These are phyloP conservation scores for Listronotus bonariensis DNA, from an alignment of 1,140 invertebrate genomes.

Conservation along the genomic window DNA sequence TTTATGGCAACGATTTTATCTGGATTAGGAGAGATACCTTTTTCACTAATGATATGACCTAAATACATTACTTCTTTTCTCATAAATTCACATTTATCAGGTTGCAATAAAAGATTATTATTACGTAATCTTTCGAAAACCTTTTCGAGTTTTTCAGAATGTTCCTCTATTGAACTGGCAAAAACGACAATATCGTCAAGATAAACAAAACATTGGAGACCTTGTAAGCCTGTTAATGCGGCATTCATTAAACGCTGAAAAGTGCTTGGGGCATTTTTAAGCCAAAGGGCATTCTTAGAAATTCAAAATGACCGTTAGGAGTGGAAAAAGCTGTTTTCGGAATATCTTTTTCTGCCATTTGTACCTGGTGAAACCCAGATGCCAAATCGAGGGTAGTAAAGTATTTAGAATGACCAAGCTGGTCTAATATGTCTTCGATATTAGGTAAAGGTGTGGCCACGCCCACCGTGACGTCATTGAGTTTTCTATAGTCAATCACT, in stretches of 20 bases:
- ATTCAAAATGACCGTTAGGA: slow-evolving; percentile 48
- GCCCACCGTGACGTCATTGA: slow-evolving; percentile 54
- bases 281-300: slow-evolving; percentile 52
- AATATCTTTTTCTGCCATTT: slow-evolving; percentile 49
- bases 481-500: slow-evolving; percentile 54
- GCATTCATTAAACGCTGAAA: slow-evolving; percentile 54
- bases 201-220: slow-evolving; percentile 47
- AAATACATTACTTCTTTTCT: slow-evolving; percentile 47
- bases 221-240: slow-evolving; percentile 51
- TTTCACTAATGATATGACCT: slow-evolving; percentile 47
- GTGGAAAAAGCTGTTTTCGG: slow-evolving; percentile 59
- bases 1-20: slow-evolving; percentile 53
- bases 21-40: slow-evolving; percentile 57
- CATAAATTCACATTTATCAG: slow-evolving; percentile 56
- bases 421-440: slow-evolving; percentile 58
- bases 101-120: slow-evolving; percentile 28
- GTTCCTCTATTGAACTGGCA: slow-evolving; percentile 46
- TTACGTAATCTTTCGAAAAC: slow-evolving; percentile 27
- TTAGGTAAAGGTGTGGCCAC: slow-evolving; percentile 59
- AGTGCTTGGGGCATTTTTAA: slow-evolving; percentile 49
- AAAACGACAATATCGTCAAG: slow-evolving; percentile 57
- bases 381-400: slow-evolving; percentile 60
- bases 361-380: slow-evolving; percentile 60
- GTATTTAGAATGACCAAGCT: slow-evolving; percentile 54
- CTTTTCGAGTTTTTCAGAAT: slow-evolving; percentile 23